Evolutionary conservation across 30 jellyfish, hydroid and myxozoan species (phyloP), one percentile per base, ranked within the genome.

Genomic region (Cassiopea xamachana): DNA sequence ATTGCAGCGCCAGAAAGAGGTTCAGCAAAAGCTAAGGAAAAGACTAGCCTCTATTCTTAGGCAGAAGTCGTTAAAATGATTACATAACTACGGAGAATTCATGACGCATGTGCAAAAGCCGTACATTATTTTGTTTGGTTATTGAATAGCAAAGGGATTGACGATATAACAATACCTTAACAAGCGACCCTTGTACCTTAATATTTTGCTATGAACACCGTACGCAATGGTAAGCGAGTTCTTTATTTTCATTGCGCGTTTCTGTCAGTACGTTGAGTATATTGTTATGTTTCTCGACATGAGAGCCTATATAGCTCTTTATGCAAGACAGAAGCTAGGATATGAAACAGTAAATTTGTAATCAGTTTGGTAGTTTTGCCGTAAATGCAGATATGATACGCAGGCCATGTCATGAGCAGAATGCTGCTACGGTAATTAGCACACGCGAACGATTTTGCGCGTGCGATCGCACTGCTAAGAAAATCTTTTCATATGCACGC

Each of bases 1-100:
- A 80, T 12, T 61, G 7, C 92, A 82, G 48, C 92, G 92, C 8
- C 97, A 81, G 73, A 90, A 59, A 51, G 82, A 90, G 79, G 16
- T 55, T 18, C 84, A 90, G n/a, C 89, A 79, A 50, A 92, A 90
- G 14, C 92, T 90, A n/a, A 87, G 91, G 16, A 89, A 75, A 82
- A 83, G 91, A 14, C 87, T 89, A 10, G 69, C 93, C 1, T 59
- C n/a, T 46, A 86, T 86, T 7, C 88, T 86, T 50, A 78, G 48
- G 51, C 75, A 50, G 49, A 78, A 44, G 39, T 48, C 87, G 1
- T 7, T 55, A 43, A 71, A 55, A 43, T 71, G 80, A 71, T 71
- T 2, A 39, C 27, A 13, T 7, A 16, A 27, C 43, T 9, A 2
- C 64, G 12, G 19, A 17, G 74, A 64, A 0, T 27, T 4, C 74